Percentiles rank a stretch among this genome's conserved stretches.
Conservation (phyloP, 2,888 invertebrate species). For the Pammene fasciana region DNA sequence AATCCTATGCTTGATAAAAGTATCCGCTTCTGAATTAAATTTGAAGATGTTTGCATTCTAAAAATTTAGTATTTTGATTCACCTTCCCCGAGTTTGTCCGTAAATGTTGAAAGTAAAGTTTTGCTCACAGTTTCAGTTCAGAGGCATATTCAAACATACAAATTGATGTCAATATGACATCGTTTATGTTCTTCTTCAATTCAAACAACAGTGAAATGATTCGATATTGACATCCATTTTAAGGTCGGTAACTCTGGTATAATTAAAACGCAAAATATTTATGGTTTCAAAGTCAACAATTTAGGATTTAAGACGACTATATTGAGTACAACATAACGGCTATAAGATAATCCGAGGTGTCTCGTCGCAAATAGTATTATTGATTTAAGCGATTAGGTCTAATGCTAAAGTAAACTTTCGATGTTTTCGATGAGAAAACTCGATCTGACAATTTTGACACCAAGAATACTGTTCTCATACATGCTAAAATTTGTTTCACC, state of each 20-base stretch:
- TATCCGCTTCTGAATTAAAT: slow-evolving; percentile 18
- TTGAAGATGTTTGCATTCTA: background rate
- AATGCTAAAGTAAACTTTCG: background rate
- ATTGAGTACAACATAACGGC: no score
- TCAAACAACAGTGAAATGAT: no score
- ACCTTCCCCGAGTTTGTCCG: background rate
- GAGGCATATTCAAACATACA: no score
- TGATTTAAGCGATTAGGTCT: background rate
- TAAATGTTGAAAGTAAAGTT: no score
- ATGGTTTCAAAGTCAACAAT: background rate
- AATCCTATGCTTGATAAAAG: slow-evolving; percentile 30
- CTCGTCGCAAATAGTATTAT: background rate
- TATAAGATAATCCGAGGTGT: background rate
- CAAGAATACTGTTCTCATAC: no score
- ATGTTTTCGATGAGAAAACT: background rate
- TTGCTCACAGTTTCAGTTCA: no score
- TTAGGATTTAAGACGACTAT: background rate
- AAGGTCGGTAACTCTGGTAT: no score
- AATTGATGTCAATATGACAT: no score
- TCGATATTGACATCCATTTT: no score
- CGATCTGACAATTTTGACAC: background rate
- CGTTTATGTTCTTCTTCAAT: no score
- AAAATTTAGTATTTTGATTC: background rate
- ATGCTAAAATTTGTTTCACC: no score
- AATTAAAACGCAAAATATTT: no score